A percentile compares a stretch with the other conserved stretches of the same genome.
phyloP scores from a whole-genome alignment of 1,140 invertebrate genomes.

The Achatina immaculata region DNA sequence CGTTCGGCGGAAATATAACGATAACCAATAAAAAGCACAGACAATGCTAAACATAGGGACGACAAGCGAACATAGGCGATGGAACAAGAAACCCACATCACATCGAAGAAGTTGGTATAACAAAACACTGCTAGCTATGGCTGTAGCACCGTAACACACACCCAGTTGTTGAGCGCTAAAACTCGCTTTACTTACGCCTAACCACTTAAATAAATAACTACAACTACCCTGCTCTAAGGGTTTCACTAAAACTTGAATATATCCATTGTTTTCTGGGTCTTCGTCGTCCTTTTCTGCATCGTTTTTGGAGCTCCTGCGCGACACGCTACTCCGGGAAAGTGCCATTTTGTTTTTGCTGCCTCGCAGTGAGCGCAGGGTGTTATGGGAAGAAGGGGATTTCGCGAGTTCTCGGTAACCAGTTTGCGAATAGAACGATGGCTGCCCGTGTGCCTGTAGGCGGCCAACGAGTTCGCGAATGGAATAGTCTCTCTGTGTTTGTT shows the following conservation, averaged over 20 bases:
- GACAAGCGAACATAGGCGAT: conserved; percentile 62
- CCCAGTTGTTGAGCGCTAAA: conserved; percentile 59
- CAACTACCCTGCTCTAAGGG: conserved; percentile 65
- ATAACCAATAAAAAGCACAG: conserved; percentile 69
- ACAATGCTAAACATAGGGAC: conserved; percentile 69
- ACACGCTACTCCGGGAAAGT: conserved; percentile 54
- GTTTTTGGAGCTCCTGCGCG: conserved; percentile 64
- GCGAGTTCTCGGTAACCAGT: neutral
- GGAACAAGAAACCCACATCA: conserved; percentile 66
- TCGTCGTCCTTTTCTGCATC: conserved; percentile 65
- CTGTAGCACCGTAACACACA: conserved; percentile 56
- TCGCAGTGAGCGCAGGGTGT: conserved; percentile 35
- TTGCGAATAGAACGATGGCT: too few species aligned
- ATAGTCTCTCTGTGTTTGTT: too few species aligned
- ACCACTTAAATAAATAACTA: conserved; percentile 60
- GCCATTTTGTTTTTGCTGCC: conserved; percentile 58
- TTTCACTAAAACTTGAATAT: conserved; percentile 67
- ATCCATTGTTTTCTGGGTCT: conserved; percentile 67
- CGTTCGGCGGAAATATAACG: conserved; percentile 65
- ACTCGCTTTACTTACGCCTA: conserved; percentile 57
- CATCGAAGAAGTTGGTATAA: conserved; percentile 61
- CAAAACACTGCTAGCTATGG: conserved; percentile 51
- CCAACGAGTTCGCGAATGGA: too few species aligned
- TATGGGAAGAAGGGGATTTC: conserved; percentile 39
- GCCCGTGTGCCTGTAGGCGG: too few species aligned